These are phyloP conservation scores for Calvadosia cruxmelitensis DNA, from an alignment of 30 jellyfish, hydroid and myxozoan species.

Conservation along the genomic window DNA sequence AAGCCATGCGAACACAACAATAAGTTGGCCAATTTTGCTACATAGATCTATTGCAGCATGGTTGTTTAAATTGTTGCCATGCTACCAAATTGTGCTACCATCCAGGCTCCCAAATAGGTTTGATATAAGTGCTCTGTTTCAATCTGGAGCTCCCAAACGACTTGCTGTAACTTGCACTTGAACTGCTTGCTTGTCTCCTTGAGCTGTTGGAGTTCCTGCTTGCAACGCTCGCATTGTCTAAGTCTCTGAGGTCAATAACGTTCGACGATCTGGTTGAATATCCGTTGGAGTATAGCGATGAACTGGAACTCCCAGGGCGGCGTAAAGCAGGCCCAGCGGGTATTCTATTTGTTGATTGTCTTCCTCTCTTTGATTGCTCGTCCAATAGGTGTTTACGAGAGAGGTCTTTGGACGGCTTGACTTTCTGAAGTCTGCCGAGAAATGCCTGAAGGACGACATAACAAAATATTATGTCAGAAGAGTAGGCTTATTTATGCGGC, in stretches of 20 bases:
- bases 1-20: no score
- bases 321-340: no score
- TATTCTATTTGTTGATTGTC: slow-evolving; percentile 14
- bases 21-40: no score
- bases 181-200: slow-evolving; percentile 11
- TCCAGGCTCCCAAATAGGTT: slow-evolving; percentile 62
- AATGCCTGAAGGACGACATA: slow-evolving; percentile 25
- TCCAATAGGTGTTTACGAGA: slow-evolving; percentile 40
- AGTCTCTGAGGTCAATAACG: slow-evolving; percentile 17
- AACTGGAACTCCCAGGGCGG: no score
- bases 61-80: no score
- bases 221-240: slow-evolving; percentile 29
- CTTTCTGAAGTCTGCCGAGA: slow-evolving; percentile 45
- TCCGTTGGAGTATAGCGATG: not conserved
- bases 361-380: slow-evolving; percentile 49
- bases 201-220: slow-evolving; percentile 14
- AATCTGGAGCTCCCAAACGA: not conserved
- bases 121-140: not conserved
- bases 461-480: no score
- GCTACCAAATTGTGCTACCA: slow-evolving; percentile 32
- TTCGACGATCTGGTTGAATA: slow-evolving; percentile 22
- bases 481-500: no score
- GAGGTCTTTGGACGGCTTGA: slow-evolving; percentile 72
- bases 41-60: no score
- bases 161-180: slow-evolving; percentile 12